A percentile compares a stretch with the other conserved stretches of the same genome.
Evolutionary conservation across 2,113 vertebrate species (phyloP).

Genomic region (Lipophrys pholis): DNA sequence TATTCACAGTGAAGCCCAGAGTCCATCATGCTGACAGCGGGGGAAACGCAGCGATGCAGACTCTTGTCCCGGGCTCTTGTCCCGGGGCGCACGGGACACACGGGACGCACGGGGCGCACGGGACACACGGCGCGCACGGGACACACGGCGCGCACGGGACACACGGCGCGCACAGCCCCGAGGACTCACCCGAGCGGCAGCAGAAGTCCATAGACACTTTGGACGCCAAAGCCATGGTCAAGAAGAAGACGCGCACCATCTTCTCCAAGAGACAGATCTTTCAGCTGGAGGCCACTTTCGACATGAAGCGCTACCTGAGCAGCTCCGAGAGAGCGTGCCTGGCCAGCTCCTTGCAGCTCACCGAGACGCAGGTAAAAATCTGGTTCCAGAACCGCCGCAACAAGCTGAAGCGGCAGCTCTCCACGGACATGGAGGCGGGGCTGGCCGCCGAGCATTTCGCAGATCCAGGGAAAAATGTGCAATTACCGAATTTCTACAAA

Average conservation of each 20-base stretch:
- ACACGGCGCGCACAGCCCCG: conserved; percentile 52
- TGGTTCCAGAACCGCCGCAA: conserved; percentile 89
- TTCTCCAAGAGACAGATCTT: conserved; percentile 91
- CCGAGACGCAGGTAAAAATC: conserved; percentile 87
- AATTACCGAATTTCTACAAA: conserved; percentile 83
- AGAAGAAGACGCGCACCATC: conserved; percentile 90
- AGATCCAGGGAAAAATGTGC: conserved; percentile 70
- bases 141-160: conserved; percentile 13
- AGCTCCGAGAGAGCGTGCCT: conserved; percentile 87
- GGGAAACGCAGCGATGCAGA: conserved; percentile 35
- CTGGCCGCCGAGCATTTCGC: conserved; percentile 64
- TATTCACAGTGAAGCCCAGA: conserved; percentile 68
- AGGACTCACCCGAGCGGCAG: conserved; percentile 46
- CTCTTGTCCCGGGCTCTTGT: conserved; percentile 50
- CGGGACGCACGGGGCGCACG: conserved; percentile 53
- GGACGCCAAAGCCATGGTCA: conserved; percentile 66
- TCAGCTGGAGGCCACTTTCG: conserved; percentile 89
- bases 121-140: conserved; percentile 38
- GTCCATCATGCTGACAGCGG: conserved; percentile 15
- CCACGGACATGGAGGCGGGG: conserved; percentile 80
- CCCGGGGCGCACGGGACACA: conserved; percentile 19
- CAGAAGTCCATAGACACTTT: not conserved
- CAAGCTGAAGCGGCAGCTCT: conserved; percentile 87
- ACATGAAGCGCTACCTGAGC: conserved; percentile 89
- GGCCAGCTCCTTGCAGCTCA: conserved; percentile 84